Conservation (phyloP, 2,113 vertebrate genomes). For the Pedetes capensis region DNA sequence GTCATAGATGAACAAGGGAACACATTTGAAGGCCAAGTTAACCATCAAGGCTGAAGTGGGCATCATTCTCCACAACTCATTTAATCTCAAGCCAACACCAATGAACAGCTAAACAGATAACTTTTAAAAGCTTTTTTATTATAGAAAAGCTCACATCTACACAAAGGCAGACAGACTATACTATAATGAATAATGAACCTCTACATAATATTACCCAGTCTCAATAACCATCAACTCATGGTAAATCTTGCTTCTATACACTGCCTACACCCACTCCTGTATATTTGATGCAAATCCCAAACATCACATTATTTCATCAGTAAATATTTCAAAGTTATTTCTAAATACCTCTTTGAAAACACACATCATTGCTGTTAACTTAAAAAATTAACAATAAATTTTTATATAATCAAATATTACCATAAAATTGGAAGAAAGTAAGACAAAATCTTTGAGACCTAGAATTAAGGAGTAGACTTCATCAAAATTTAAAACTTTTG, state of each 20-base stretch:
- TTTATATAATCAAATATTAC: too few species aligned
- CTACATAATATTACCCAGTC: background rate
- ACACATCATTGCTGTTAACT: background rate
- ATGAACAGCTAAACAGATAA: background rate
- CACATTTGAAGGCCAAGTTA: background rate
- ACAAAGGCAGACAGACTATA: background rate
- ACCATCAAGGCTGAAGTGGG: background rate
- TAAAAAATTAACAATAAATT: background rate
- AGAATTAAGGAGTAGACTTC: background rate
- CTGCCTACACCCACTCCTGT: background rate
- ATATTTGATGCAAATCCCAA: constrained; percentile 1
- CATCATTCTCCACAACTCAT: background rate
- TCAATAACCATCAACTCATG: background rate
- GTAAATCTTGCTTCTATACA: background rate
- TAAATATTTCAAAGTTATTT: constrained; percentile 23
- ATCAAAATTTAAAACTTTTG: constrained; percentile 14
- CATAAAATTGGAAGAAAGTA: constrained; percentile 30
- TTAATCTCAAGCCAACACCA: background rate
- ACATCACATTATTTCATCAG: background rate
- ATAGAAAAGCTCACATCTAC: background rate
- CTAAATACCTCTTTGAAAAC: constrained; percentile 4
- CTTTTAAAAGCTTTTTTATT: background rate
- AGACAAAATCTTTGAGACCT: background rate
- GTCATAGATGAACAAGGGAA: background rate
- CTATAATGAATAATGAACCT: background rate